Conservation (phyloP, 2,888 invertebrate genomes). For the Nymphalis urticae region DNA sequence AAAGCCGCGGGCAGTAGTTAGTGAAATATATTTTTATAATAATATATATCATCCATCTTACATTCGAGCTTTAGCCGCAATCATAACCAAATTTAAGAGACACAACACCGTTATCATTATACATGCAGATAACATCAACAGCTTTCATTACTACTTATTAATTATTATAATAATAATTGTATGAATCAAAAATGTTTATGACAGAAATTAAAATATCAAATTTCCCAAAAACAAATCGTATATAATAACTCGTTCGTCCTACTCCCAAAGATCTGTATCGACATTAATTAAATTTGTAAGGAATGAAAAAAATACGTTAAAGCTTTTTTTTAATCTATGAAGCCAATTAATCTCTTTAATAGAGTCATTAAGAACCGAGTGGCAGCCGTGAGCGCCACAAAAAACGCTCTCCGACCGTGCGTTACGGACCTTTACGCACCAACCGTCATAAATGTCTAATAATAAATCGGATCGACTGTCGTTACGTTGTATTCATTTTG, state of each 20-base stretch:
- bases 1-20: too few species aligned
- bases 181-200: conserved; percentile 14
- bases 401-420: conserved; percentile 35
- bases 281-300: conserved; percentile 78
- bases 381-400: conserved; percentile 61
- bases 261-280: conserved; percentile 59
- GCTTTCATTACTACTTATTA: too few species aligned
- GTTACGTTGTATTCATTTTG: conserved; percentile 4
- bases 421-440: conserved; percentile 10
- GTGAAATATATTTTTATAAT: too few species aligned
- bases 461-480: conserved; percentile 16
- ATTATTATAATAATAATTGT: too few species aligned
- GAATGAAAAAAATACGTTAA: conserved; percentile 54
- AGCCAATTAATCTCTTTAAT: conserved; percentile 78
- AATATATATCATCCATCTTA: too few species aligned
- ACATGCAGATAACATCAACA: too few species aligned
- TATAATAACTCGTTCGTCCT: conserved; percentile 34
- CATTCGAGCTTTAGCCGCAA: too few species aligned
- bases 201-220: conserved; percentile 42
- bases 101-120: too few species aligned
- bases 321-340: conserved; percentile 67
- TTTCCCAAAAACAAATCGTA: conserved; percentile 43
- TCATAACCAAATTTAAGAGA: too few species aligned
- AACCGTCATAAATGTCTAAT: conserved; percentile 14
- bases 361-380: conserved; percentile 76